Percentiles rank a stretch among this genome's conserved stretches.
These are phyloP conservation scores for Contarinia nasturtii DNA, from an alignment of 1,140 invertebrate species.

Conservation along the genomic window DNA sequence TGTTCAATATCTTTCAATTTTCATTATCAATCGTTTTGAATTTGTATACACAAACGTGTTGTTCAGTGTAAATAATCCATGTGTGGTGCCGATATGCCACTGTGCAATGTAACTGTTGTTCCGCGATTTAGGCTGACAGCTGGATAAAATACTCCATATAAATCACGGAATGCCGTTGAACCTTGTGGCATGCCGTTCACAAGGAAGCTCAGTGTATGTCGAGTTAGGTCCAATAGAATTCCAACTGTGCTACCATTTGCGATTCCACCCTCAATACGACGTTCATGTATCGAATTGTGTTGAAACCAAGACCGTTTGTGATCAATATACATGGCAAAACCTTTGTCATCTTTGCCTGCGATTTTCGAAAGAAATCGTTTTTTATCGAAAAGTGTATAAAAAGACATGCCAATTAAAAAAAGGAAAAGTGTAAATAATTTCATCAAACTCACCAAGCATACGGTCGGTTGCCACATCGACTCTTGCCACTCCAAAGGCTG, in stretches of 20 bases:
- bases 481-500: slow-evolving; percentile 85
- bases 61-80: slow-evolving; percentile 15
- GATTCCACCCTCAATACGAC: slow-evolving; percentile 78
- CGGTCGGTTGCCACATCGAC: slow-evolving; percentile 78
- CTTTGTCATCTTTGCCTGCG: slow-evolving; percentile 89
- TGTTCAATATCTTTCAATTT: too few species aligned
- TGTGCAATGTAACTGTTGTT: slow-evolving; percentile 81
- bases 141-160: slow-evolving; percentile 91
- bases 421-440: too few species aligned
- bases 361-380: too few species aligned
- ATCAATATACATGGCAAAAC: slow-evolving; percentile 99
- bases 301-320: slow-evolving; percentile 87
- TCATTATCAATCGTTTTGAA: too few species aligned
- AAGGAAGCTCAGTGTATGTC: slow-evolving; percentile 78
- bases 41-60: too few species aligned
- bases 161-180: slow-evolving; percentile 65
- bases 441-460: slow-evolving; percentile 68
- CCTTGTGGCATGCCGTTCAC: slow-evolving; percentile 89
- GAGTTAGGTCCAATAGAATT: slow-evolving; percentile 78
- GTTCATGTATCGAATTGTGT: slow-evolving; percentile 79
- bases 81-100: slow-evolving; percentile 71
- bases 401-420: too few species aligned
- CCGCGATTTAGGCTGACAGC: slow-evolving; percentile 92
- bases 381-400: too few species aligned
- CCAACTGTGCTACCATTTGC: slow-evolving; percentile 70